Base-by-base conservation (phyloP, 2,113 vertebrate genomes). In the Patagioenas fasciata region DNA sequence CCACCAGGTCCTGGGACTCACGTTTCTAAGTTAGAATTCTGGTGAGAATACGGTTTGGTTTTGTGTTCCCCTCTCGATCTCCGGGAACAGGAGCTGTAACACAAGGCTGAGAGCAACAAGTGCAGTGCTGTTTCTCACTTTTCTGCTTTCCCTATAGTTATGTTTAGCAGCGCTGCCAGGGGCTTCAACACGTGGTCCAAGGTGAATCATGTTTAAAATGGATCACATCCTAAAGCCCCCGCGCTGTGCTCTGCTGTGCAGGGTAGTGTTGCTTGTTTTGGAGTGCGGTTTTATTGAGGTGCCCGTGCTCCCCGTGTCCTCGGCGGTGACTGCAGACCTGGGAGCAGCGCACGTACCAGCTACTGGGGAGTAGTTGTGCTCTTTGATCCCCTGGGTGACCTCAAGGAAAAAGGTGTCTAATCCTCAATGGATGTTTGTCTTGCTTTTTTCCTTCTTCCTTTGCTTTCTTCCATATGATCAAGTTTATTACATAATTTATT, bases 211-310 rank as follows among this genome's bases (percentile, higher is more conserved):
- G 38, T 72, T 57, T 96, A 14, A 71, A 60, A 44, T 28, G 13
- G 18, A 38, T 25, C 54, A 24, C 0, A 0, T 10, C 7, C 18
- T 29, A 29, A 62, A 91, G 7, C 16, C n/a, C 28, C 66, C 28
- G 23, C 5, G 0, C 23, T 48, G 48, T 2, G 1, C 65, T 42
- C 50, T 83, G 82, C 56, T 0, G 0, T 15, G 62, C 53, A 32
- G 61, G 42, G 42, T 15, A 0, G 0, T 4, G 1, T 4, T n/a
- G 40, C 19, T 20, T 19, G 29, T 15, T 85, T 17, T 40, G 69
- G 56, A 80, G 79, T 28, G 36, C 31, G 61, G 5, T 28, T 69
- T 72, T 42, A 42, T 26, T 31, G 74, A 73, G 44, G 28, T 66
- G 48, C 9, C 50, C 21, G 0, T 18, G 6, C 14, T 40, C 24